Percentiles rank a stretch among this genome's conserved stretches.
Conservation (phyloP, 2,113 vertebrate species). For the Myrmecobius fasciatus region DNA sequence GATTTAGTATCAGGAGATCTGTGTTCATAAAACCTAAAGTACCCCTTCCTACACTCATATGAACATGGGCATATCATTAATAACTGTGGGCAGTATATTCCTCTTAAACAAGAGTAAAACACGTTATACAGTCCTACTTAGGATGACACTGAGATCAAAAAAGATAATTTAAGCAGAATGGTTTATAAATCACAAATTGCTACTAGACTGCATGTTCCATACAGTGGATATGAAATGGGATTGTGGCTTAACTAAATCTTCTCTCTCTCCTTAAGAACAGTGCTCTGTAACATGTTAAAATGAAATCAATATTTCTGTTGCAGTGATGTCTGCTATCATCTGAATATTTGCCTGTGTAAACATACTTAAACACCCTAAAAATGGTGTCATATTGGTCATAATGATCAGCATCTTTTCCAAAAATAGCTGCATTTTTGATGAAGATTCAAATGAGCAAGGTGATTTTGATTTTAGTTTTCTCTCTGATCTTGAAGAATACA, state of each 20-base stretch:
- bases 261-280: not conserved
- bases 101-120: not conserved
- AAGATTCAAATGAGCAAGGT: not conserved
- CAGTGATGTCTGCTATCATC: not conserved
- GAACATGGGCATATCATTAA: not conserved
- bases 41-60: not conserved
- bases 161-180: not conserved
- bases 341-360: not conserved
- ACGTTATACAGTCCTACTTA: not conserved
- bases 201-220: not conserved
- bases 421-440: not conserved
- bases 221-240: not conserved
- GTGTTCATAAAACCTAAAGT: not conserved
- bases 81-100: not conserved
- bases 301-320: not conserved
- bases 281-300: not conserved
- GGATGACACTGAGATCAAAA: not conserved
- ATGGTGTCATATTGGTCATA: not conserved
- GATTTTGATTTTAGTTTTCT: not conserved
- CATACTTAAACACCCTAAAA: not conserved
- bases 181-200: not conserved
- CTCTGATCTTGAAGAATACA: not conserved
- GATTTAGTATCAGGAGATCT: not conserved
- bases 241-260: not conserved
- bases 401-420: not conserved